Evolutionary conservation across 2,888 invertebrate species (phyloP).

Genomic region (Ischnura elegans): DNA sequence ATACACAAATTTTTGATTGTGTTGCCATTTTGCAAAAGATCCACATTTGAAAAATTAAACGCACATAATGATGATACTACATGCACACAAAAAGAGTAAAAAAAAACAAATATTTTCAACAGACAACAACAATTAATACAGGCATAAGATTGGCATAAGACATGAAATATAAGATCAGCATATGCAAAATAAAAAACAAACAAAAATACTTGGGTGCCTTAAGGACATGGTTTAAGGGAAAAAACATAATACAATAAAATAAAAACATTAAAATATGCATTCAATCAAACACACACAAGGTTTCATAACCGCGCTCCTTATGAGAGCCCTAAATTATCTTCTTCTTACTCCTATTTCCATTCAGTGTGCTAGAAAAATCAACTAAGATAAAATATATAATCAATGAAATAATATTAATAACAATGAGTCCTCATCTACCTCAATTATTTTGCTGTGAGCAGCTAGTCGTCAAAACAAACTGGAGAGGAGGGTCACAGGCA

Average conservation of each 20-base stretch:
- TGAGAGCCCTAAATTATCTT: slow-evolving; percentile 32
- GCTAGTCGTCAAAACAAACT: slow-evolving; percentile 42
- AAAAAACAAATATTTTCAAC: neutral
- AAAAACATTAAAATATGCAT: neutral
- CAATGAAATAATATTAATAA: neutral
- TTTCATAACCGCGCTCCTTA: slow-evolving; percentile 21
- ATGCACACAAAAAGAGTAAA: slow-evolving; percentile 43
- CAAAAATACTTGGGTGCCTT: neutral
- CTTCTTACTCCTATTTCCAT: neutral
- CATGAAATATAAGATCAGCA: neutral
- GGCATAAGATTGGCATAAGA: slow-evolving; percentile 14
- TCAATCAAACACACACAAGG: neutral
- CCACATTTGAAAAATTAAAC: neutral
- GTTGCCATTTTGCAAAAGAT: slow-evolving; percentile 53
- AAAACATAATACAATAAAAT: neutral
- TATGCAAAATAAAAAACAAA: neutral
- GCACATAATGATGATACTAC: neutral
- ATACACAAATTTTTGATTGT: neutral
- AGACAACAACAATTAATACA: neutral
- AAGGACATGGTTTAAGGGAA: neutral
- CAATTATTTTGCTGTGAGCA: slow-evolving; percentile 29
- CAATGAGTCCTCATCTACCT: slow-evolving; percentile 43
- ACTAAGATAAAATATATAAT: neutral
- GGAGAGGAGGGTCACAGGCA: slow-evolving; percentile 47
- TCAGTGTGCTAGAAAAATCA: neutral